Percentiles rank a stretch among this genome's conserved stretches.
Evolutionary conservation across 2,797 vertebrate species (phyloP).

Genomic region (Malacoctenus gilli): DNA sequence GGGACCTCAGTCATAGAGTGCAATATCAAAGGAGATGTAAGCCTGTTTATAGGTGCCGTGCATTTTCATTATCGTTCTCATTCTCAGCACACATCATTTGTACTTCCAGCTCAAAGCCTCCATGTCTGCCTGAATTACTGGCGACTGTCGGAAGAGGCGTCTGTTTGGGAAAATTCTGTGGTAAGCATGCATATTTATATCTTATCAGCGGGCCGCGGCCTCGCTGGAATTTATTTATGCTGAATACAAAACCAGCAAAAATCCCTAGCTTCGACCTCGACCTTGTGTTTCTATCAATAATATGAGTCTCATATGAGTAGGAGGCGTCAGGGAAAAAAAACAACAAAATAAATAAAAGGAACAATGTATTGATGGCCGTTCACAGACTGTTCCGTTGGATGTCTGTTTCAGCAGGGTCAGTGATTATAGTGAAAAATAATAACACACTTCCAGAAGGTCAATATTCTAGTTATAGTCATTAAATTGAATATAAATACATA

Average conservation of each 20-base stretch:
- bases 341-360: background rate
- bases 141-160: background rate
- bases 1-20: background rate
- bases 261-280: background rate
- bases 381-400: background rate
- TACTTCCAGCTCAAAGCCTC: slow-evolving; percentile 10
- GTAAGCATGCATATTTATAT: slow-evolving; percentile 2
- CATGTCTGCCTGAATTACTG: background rate
- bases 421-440: slow-evolving; percentile 22
- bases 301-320: too few relatives aligned
- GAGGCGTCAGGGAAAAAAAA: background rate
- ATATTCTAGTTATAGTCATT: slow-evolving; percentile 31
- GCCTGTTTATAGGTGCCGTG: slow-evolving; percentile 1
- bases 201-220: background rate
- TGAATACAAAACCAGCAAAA: background rate
- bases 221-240: slow-evolving; percentile 9
- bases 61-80: slow-evolving; percentile 5
- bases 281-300: slow-evolving; percentile 22
- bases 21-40: background rate
- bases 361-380: background rate
- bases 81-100: slow-evolving; percentile 15
- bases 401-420: slow-evolving; percentile 16
- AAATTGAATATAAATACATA: slow-evolving; percentile 17
- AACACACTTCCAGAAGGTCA: slow-evolving; percentile 33
- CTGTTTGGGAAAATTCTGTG: slow-evolving; percentile 11